Percentiles rank a stretch among this genome's conserved stretches.
phyloP scores from a whole-genome alignment of 2,113 vertebrate genomes.

The Semnopithecus entellus region DNA sequence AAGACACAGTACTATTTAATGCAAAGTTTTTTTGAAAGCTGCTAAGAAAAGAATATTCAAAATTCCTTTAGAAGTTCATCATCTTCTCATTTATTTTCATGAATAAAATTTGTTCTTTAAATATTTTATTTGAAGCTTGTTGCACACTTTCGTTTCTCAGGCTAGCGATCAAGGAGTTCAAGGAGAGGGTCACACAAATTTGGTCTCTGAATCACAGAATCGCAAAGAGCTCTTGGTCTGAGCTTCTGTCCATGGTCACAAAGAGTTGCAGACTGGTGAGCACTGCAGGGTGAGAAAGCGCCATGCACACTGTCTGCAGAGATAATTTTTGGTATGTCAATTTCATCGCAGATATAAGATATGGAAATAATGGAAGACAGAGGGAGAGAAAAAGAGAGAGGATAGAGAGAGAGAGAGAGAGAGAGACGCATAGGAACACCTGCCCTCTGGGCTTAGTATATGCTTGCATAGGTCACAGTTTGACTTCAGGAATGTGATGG shows the following conservation, averaged over 20 bases:
- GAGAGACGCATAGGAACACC: background rate
- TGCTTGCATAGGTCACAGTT: background rate
- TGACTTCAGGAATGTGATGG: background rate
- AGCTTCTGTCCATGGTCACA: slow-evolving; percentile 5
- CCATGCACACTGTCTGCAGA: background rate
- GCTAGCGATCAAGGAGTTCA: background rate
- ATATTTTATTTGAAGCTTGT: background rate
- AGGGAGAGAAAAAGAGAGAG: background rate
- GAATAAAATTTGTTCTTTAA: background rate
- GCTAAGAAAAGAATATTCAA: background rate
- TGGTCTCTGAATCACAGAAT: background rate
- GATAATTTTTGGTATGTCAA: background rate
- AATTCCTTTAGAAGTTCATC: background rate
- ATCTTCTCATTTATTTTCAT: background rate
- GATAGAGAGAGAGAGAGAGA: background rate
- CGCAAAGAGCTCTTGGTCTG: background rate
- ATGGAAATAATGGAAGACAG: slow-evolving; percentile 26
- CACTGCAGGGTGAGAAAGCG: background rate
- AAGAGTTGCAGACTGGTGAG: background rate
- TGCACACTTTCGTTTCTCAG: background rate
- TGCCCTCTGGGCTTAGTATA: background rate
- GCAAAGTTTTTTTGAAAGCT: background rate
- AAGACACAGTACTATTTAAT: background rate
- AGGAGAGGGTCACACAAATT: background rate
- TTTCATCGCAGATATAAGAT: slow-evolving; percentile 3